Conservation (phyloP, 2,113 vertebrate species). For the Glaucomys volans region DNA sequence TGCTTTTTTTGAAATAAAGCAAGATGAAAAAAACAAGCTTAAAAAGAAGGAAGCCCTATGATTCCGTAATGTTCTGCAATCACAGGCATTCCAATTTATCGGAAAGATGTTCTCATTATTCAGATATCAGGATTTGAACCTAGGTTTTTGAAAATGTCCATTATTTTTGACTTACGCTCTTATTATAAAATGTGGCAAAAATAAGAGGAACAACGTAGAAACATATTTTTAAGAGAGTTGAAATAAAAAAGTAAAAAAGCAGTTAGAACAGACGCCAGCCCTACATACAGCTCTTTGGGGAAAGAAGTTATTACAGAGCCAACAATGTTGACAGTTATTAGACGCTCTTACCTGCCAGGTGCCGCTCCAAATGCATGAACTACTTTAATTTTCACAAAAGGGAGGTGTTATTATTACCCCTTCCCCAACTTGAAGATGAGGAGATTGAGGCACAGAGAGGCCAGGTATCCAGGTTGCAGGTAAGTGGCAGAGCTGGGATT, state of each 20-base stretch:
- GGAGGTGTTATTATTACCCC: background rate
- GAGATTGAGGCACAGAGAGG: background rate
- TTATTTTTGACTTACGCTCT: background rate
- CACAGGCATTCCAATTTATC: background rate
- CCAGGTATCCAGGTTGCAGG: background rate
- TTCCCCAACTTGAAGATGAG: background rate
- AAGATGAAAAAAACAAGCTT: background rate
- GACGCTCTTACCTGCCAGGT: background rate
- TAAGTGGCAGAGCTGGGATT: background rate
- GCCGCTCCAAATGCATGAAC: background rate
- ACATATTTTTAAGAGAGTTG: background rate
- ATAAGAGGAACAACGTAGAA: constrained; percentile 23
- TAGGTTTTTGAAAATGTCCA: background rate
- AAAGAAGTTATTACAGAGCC: background rate
- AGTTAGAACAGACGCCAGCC: background rate
- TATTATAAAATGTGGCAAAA: background rate
- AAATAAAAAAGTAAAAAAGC: background rate
- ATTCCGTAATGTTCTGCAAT: background rate
- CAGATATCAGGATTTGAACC: background rate
- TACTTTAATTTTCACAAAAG: background rate
- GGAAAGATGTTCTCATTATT: background rate
- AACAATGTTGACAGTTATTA: background rate
- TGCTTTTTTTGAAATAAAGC: background rate
- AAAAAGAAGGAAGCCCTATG: background rate
- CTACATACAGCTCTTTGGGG: background rate